Percentiles rank a stretch among this genome's conserved stretches.
phyloP scores from a whole-genome alignment of 1,140 invertebrate genomes.

The Branchinecta lynchi region DNA sequence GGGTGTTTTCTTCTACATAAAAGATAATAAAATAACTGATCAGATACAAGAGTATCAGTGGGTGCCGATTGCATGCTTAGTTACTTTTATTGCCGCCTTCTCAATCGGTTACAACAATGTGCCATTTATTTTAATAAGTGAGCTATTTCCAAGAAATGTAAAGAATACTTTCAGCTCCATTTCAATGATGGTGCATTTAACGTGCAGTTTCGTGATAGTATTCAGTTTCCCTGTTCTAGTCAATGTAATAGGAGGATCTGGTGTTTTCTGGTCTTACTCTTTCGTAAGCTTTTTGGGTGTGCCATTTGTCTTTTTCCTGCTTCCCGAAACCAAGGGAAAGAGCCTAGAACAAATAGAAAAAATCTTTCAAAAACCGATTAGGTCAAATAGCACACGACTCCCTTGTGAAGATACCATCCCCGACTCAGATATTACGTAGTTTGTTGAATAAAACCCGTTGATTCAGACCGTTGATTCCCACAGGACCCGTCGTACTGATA shows the following conservation, averaged over 20 bases:
- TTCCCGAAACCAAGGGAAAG: slow-evolving; percentile 87
- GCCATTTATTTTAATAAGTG: slow-evolving; percentile 39
- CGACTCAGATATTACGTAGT: too few species aligned
- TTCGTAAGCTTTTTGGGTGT: slow-evolving; percentile 50
- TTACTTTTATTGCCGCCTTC: slow-evolving; percentile 40
- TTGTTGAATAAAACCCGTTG: too few species aligned
- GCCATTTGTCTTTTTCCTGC: slow-evolving; percentile 51
- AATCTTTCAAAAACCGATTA: neutral
- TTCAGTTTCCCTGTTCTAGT: slow-evolving; percentile 52
- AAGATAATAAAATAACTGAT: slow-evolving; percentile 16
- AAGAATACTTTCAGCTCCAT: slow-evolving; percentile 39
- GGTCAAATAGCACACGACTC: too few species aligned
- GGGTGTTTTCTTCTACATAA: slow-evolving; percentile 31
- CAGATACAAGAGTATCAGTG: slow-evolving; percentile 25
- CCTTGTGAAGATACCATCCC: too few species aligned
- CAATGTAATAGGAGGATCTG: slow-evolving; percentile 44
- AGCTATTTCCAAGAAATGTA: slow-evolving; percentile 39
- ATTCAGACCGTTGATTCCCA: too few species aligned
- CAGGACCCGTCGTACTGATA: too few species aligned
- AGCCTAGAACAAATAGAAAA: slow-evolving; percentile 52
- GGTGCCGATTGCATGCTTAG: slow-evolving; percentile 36
- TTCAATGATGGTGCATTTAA: slow-evolving; percentile 61
- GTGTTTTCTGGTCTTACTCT: slow-evolving; percentile 70
- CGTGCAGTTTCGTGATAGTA: slow-evolving; percentile 64
- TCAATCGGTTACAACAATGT: slow-evolving; percentile 36